Conservation (phyloP, 2,113 vertebrate genomes). For the Patagioenas fasciata region DNA sequence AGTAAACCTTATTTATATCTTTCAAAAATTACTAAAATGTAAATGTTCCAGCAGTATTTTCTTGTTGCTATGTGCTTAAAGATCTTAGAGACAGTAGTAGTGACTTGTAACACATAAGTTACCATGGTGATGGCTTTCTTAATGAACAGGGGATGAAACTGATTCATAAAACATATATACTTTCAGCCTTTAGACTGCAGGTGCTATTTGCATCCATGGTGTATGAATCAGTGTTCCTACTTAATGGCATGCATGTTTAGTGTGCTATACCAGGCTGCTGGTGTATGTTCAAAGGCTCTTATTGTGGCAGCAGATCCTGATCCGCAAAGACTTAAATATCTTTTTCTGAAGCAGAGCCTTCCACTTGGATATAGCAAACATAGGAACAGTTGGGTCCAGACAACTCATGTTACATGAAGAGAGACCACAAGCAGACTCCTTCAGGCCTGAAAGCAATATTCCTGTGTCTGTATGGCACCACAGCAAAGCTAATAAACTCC, state of each 20-base stretch:
- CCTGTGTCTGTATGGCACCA: background rate
- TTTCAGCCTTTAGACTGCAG: constrained; percentile 9
- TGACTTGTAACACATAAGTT: constrained; percentile 34
- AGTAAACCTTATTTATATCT: background rate
- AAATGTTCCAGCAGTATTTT: background rate
- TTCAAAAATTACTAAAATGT: background rate
- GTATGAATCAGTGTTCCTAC: background rate
- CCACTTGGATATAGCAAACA: background rate
- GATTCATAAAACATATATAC: constrained; percentile 18
- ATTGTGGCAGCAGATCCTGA: background rate
- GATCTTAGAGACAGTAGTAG: background rate
- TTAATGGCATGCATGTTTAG: background rate
- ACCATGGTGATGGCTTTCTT: constrained; percentile 37
- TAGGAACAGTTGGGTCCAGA: background rate
- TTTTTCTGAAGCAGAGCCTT: background rate
- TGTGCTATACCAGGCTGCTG: background rate
- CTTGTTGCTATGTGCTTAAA: background rate
- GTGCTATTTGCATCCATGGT: background rate
- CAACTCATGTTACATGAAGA: background rate
- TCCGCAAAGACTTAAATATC: background rate
- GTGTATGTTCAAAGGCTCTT: background rate
- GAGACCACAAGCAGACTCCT: background rate
- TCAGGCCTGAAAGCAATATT: background rate
- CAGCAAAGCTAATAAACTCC: background rate
- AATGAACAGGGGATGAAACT: constrained; percentile 50